Percentiles rank a stretch among this genome's conserved stretches.
These are phyloP conservation scores for Ataeniobius toweri DNA, from an alignment of 2,797 vertebrate species.

Conservation along the genomic window DNA sequence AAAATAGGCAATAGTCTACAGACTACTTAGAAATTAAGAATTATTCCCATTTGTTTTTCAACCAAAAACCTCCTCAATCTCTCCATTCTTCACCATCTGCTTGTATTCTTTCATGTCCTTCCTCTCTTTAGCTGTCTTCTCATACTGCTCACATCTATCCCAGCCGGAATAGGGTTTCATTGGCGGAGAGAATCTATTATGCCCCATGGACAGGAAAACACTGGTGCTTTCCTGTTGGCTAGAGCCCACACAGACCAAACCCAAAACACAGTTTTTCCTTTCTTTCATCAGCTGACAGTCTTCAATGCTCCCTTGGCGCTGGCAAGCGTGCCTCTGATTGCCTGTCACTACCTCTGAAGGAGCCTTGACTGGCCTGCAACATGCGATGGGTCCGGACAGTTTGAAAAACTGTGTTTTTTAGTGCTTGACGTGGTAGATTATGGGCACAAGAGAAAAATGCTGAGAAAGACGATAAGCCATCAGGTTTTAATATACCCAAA, in stretches of 20 bases:
- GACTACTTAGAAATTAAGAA: slow-evolving; percentile 50
- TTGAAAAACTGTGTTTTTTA: slow-evolving; percentile 51
- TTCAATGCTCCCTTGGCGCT: slow-evolving; percentile 60
- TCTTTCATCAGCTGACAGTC: slow-evolving; percentile 79
- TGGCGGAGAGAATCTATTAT: slow-evolving; percentile 83
- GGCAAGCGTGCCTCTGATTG: slow-evolving; percentile 66
- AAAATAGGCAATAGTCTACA: slow-evolving; percentile 52
- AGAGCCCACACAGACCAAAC: slow-evolving; percentile 59
- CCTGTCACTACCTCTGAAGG: slow-evolving; percentile 65
- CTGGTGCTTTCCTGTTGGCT: slow-evolving; percentile 73
- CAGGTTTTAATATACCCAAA: slow-evolving; percentile 54
- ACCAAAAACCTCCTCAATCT: slow-evolving; percentile 27
- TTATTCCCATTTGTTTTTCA: slow-evolving; percentile 41
- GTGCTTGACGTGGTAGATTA: slow-evolving; percentile 68
- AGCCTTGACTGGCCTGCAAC: slow-evolving; percentile 37
- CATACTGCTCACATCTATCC: slow-evolving; percentile 61
- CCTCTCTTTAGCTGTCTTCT: slow-evolving; percentile 36
- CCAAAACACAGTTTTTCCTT: slow-evolving; percentile 72
- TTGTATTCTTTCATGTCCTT: slow-evolving; percentile 45
- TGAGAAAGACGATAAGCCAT: slow-evolving; percentile 57
- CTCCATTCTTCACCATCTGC: slow-evolving; percentile 53
- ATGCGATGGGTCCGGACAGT: slow-evolving; percentile 64
- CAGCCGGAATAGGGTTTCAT: slow-evolving; percentile 77
- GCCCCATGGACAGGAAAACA: slow-evolving; percentile 72
- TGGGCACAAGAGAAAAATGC: slow-evolving; percentile 45